A percentile compares a stretch with the other conserved stretches of the same genome.
These are phyloP conservation scores for Osmerus mordax DNA, from an alignment of 2,113 vertebrate species.

Conservation along the genomic window DNA sequence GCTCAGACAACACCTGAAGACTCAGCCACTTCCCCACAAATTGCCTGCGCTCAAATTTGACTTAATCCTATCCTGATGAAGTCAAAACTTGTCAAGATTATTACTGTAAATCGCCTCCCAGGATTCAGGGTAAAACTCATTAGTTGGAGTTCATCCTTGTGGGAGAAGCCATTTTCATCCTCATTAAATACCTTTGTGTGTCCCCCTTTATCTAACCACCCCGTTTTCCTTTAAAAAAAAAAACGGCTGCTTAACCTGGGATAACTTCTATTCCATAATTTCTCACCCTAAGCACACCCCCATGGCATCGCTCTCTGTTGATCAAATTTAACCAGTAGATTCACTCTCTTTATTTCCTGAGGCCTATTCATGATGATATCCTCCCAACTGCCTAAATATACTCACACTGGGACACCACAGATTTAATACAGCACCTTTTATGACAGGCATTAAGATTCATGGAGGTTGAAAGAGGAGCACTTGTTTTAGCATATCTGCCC, in stretches of 20 bases:
- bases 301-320: slow-evolving; percentile 62
- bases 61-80: slow-evolving; percentile 22
- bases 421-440: slow-evolving; percentile 53
- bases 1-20: neutral
- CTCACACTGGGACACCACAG: slow-evolving; percentile 44
- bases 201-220: slow-evolving; percentile 59
- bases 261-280: slow-evolving; percentile 52
- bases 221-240: slow-evolving; percentile 71
- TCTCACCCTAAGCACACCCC: slow-evolving; percentile 70
- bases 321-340: slow-evolving; percentile 56
- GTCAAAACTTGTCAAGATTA: slow-evolving; percentile 35
- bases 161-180: slow-evolving; percentile 52
- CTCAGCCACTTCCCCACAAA: slow-evolving; percentile 1
- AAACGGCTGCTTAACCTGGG: slow-evolving; percentile 76
- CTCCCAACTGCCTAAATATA: slow-evolving; percentile 45
- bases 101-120: slow-evolving; percentile 41
- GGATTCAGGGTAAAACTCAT: slow-evolving; percentile 50
- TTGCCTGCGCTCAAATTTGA: slow-evolving; percentile 21
- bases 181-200: slow-evolving; percentile 64
- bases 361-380: slow-evolving; percentile 57
- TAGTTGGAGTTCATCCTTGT: slow-evolving; percentile 47
- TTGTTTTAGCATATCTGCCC: slow-evolving; percentile 46
- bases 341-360: slow-evolving; percentile 53
- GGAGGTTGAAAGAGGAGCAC: slow-evolving; percentile 29
- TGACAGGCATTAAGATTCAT: slow-evolving; percentile 61